Evolutionary conservation across 2,797 vertebrate genomes (phyloP).

Genomic region (Carapus acus): DNA sequence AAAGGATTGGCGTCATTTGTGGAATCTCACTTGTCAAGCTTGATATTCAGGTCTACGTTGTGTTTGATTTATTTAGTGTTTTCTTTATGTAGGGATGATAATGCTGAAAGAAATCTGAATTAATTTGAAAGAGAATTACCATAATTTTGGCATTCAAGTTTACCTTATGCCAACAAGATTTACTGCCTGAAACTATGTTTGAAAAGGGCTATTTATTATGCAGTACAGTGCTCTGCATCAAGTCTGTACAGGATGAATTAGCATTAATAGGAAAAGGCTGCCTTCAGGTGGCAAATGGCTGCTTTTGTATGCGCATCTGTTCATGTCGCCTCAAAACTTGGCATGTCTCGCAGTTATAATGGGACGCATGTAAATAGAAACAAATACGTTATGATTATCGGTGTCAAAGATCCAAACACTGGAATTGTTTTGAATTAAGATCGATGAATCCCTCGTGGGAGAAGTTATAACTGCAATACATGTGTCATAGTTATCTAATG

Average conservation of each 20-base stretch:
- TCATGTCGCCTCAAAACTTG: conserved; percentile 3
- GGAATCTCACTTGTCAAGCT: too few species aligned
- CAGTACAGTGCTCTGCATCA: conserved; percentile 35
- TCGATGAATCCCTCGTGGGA: too few species aligned
- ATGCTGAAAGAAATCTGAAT: background rate
- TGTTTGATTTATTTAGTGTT: conserved; percentile 4
- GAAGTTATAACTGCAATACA: too few species aligned
- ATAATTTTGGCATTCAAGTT: conserved; percentile 53
- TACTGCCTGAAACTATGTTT: conserved; percentile 31
- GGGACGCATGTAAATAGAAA: background rate
- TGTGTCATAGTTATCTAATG: too few species aligned
- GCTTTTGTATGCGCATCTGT: conserved; percentile 3
- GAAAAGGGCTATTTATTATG: conserved; percentile 47
- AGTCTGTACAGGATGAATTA: conserved; percentile 35
- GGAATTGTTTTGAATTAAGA: too few species aligned
- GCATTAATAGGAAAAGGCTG: conserved; percentile 26
- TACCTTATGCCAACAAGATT: conserved; percentile 56
- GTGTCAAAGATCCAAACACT: too few species aligned
- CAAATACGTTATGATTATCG: background rate
- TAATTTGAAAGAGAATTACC: conserved; percentile 36
- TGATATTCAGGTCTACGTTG: background rate
- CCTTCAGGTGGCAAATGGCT: conserved; percentile 17
- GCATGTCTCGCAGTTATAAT: background rate
- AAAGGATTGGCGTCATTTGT: too few species aligned
- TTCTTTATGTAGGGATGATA: conserved; percentile 2